phyloP scores from a whole-genome alignment of 1,140 invertebrate species.

The Anadara kagoshimensis region DNA sequence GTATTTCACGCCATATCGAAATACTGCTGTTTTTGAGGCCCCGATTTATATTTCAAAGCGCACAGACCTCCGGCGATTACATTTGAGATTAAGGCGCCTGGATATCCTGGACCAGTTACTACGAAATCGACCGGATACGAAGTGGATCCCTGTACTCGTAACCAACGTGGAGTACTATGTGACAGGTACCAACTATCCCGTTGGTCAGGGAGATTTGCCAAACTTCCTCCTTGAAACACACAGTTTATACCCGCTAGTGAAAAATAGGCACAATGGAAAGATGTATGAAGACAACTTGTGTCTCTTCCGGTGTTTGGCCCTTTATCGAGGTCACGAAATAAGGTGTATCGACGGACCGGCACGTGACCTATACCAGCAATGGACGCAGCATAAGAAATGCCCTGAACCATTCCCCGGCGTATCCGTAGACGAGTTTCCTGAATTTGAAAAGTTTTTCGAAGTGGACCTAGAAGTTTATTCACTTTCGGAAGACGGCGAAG shows the following conservation, averaged over 20 bases:
- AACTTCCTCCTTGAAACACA: background rate
- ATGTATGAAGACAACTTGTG: conserved; percentile 16
- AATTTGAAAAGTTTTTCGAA: conserved; percentile 11
- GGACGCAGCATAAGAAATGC: background rate
- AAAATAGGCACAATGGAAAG: background rate
- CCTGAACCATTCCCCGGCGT: background rate
- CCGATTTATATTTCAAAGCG: conserved; percentile 22
- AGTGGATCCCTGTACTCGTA: conserved; percentile 25
- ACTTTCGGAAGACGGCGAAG: conserved; percentile 3
- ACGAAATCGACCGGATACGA: conserved; percentile 13
- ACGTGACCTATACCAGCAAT: background rate
- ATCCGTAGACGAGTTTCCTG: background rate
- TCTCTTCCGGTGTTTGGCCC: conserved; percentile 21
- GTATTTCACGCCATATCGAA: conserved; percentile 10
- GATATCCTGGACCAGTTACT: conserved; percentile 16
- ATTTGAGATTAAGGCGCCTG: conserved; percentile 1
- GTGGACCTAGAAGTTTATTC: conserved; percentile 12
- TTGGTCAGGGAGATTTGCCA: conserved; percentile 6
- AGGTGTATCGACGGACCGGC: background rate
- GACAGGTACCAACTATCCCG: conserved; percentile 19
- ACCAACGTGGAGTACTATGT: conserved; percentile 20
- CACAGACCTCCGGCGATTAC: conserved; percentile 8
- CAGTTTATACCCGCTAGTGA: conserved; percentile 8
- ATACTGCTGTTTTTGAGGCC: conserved; percentile 18
- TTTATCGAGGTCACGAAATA: conserved; percentile 7